Conservation (phyloP, 2,888 invertebrate species). For the Pammene aurita region DNA sequence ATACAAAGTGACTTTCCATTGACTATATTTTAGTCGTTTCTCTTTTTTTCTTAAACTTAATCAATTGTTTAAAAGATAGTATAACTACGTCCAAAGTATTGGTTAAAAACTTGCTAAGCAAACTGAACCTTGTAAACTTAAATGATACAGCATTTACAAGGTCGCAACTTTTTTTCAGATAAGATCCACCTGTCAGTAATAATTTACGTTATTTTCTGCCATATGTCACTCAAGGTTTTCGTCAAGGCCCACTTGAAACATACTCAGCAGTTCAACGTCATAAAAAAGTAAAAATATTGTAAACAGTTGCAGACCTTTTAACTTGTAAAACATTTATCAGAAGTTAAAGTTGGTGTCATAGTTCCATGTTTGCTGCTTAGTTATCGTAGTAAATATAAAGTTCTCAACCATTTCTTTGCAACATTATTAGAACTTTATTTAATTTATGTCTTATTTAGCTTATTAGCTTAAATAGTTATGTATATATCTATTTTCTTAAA, state of each 20-base stretch:
- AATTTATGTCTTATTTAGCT: background rate
- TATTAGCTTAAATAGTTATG: too few species aligned
- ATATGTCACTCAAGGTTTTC: constrained; percentile 19
- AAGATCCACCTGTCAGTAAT: constrained; percentile 1
- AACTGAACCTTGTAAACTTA: constrained; percentile 1
- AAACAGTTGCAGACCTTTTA: constrained; percentile 20
- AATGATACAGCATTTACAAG: too few species aligned
- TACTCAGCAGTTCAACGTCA: background rate
- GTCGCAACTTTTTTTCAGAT: background rate
- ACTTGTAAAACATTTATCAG: background rate
- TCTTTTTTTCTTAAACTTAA: too few species aligned
- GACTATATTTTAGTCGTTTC: too few species aligned
- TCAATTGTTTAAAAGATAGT: too few species aligned
- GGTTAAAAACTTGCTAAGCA: constrained; percentile 7
- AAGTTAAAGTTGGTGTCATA: background rate
- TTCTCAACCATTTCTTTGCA: constrained; percentile 5
- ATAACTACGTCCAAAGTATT: too few species aligned
- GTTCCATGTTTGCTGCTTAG: background rate
- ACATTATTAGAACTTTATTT: background rate
- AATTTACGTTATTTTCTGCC: constrained; percentile 5
- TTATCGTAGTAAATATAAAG: too few species aligned
- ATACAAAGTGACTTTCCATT: too few species aligned
- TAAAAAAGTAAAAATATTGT: background rate
- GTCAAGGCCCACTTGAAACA: constrained; percentile 18
- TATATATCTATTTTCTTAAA: too few species aligned